A percentile compares a stretch with the other conserved stretches of the same genome.
Conservation (phyloP, 2,113 vertebrate species). For the Aptenodytes patagonicus region DNA sequence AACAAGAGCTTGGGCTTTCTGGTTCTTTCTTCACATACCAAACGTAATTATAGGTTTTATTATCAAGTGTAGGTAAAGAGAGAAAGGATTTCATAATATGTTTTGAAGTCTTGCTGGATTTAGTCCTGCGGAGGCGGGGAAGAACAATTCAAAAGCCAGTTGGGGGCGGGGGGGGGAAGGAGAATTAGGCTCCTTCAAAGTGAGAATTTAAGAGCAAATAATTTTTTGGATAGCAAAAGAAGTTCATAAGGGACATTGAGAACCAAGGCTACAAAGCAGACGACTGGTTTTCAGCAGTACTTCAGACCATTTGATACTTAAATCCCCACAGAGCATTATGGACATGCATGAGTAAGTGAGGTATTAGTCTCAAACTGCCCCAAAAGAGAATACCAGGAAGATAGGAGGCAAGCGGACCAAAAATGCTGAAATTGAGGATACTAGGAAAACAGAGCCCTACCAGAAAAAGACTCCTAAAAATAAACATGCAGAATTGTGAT, state of each 20-base stretch:
- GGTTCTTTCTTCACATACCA: neutral
- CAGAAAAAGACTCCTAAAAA: neutral
- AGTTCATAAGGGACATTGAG: neutral
- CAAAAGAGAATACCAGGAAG: neutral
- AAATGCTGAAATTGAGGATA: neutral
- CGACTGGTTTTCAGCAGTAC: neutral
- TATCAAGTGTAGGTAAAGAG: conserved; percentile 9
- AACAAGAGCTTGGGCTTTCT: neutral
- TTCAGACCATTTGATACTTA: neutral
- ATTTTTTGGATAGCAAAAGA: neutral
- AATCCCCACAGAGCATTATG: neutral
- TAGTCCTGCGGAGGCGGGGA: neutral
- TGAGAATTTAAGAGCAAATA: neutral
- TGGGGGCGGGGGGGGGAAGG: too few relatives aligned
- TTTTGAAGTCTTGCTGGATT: conserved; percentile 11
- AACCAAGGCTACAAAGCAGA: neutral
- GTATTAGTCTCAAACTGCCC: neutral
- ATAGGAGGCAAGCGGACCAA: neutral
- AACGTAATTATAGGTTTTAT: conserved; percentile 30
- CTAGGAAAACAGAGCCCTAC: neutral
- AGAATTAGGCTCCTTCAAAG: neutral
- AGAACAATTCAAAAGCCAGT: neutral
- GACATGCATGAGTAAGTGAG: neutral
- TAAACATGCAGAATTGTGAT: neutral
- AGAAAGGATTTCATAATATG: neutral